Evolutionary conservation across 2,113 vertebrate genomes (phyloP).

Genomic region (Oreotrochilus melanogaster): DNA sequence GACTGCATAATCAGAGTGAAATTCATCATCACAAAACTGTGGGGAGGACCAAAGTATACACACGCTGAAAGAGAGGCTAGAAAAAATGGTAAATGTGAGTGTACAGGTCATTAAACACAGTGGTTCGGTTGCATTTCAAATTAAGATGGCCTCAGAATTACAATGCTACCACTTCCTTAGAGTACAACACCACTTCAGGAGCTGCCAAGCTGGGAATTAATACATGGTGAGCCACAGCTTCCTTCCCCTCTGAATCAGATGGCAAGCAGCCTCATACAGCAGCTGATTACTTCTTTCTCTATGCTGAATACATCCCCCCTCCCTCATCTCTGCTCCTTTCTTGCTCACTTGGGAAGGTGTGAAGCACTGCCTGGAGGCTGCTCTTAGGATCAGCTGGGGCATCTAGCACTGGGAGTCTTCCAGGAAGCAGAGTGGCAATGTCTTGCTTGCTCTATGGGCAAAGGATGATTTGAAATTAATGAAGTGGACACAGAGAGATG

Average conservation of each 20-base stretch:
- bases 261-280: neutral
- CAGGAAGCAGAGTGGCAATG: neutral
- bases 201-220: neutral
- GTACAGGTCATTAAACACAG: neutral
- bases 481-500: neutral
- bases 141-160: neutral
- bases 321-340: neutral
- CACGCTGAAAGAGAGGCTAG: neutral
- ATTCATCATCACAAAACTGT: neutral
- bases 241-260: neutral
- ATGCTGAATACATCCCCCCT: accelerated
- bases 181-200: neutral
- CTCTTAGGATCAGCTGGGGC: neutral
- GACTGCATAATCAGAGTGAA: neutral
- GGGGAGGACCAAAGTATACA: neutral
- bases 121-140: neutral
- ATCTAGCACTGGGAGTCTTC: neutral
- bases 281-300: neutral
- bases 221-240: neutral
- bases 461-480: neutral
- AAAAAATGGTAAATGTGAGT: neutral
- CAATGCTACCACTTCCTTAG: neutral
- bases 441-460: neutral
- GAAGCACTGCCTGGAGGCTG: neutral
- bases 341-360: neutral